Conservation (phyloP, 2,888 invertebrate species). For the Leptinotarsa juncta region DNA sequence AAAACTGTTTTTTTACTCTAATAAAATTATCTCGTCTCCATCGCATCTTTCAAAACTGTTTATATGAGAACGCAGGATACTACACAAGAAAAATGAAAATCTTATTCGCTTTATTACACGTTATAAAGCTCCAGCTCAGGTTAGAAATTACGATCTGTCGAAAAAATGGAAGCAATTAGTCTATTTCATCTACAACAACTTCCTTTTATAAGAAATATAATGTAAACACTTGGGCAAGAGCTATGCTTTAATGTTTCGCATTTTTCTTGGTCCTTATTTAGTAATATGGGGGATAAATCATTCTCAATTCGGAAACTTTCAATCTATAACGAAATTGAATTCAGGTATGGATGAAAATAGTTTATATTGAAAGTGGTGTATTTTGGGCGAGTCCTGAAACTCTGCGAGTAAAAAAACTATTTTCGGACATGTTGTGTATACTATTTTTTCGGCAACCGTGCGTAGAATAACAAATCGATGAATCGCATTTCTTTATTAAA, state of each 20-base stretch:
- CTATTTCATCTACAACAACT: slow-evolving; percentile 37
- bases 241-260: background rate
- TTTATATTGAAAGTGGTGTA: too few species aligned
- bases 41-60: background rate
- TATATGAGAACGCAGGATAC: background rate
- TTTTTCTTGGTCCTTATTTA: slow-evolving; percentile 22
- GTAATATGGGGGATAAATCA: background rate
- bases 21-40: background rate
- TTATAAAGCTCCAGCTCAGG: slow-evolving; percentile 21
- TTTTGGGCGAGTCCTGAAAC: too few species aligned
- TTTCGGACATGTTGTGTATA: too few species aligned
- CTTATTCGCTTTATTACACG: slow-evolving; percentile 2
- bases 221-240: slow-evolving; percentile 27
- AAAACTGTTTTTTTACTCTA: background rate
- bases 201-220: slow-evolving; percentile 29
- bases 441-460: too few species aligned
- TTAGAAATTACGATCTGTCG: slow-evolving; percentile 33
- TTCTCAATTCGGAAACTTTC: too few species aligned
- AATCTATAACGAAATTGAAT: too few species aligned
- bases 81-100: slow-evolving; percentile 20
- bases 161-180: slow-evolving; percentile 38
- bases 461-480: too few species aligned
- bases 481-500: too few species aligned
- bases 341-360: too few species aligned
- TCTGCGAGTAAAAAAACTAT: too few species aligned